phyloP scores from a whole-genome alignment of 2,113 vertebrate genomes.

The Poecile atricapillus region DNA sequence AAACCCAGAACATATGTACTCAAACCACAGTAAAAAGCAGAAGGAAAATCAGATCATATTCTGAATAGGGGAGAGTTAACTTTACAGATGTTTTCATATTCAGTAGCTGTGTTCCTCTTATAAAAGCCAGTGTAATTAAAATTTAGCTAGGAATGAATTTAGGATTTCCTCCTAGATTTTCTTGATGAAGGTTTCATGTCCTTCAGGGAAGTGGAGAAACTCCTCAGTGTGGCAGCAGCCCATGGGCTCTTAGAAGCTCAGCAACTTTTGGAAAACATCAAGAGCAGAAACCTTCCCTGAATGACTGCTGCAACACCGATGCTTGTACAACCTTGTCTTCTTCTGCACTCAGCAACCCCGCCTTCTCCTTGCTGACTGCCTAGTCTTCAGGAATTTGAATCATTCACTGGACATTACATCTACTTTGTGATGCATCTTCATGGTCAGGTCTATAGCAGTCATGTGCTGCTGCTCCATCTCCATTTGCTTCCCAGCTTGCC shows the following conservation, averaged over 20 bases:
- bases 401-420: not conserved
- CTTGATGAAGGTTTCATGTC: not conserved
- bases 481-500: not conserved
- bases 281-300: conserved; percentile 43
- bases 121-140: not conserved
- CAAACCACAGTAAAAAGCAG: not conserved
- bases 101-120: not conserved
- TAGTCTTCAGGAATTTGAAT: not conserved
- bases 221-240: conserved; percentile 55
- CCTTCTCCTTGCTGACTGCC: not conserved
- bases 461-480: not conserved
- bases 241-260: conserved; percentile 34
- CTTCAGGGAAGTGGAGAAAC: conserved; percentile 50
- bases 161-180: not conserved
- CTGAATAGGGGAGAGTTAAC: not conserved
- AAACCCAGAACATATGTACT: not conserved
- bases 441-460: not conserved
- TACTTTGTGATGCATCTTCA: not conserved
- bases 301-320: fast-evolving
- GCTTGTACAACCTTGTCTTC: fast-evolving
- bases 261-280: conserved; percentile 53
- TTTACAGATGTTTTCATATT: not conserved
- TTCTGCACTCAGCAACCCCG: not conserved
- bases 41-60: not conserved
- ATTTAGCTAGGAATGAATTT: not conserved